Evolutionary conservation across 2,113 vertebrate genomes (phyloP).

Genomic region (Coryphaenoides rupestris): DNA sequence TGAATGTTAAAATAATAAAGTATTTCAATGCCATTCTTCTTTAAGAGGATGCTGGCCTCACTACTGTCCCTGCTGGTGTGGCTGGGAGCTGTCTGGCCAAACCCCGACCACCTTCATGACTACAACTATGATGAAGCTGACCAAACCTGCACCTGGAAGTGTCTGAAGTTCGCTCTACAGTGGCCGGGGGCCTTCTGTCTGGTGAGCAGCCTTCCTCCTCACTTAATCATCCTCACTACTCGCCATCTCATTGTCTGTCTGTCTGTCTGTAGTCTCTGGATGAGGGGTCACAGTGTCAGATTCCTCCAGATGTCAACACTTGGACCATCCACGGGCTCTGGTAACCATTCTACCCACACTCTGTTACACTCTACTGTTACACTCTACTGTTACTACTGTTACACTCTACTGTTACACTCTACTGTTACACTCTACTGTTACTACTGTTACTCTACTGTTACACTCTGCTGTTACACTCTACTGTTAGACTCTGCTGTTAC

Average conservation of each 20-base stretch:
- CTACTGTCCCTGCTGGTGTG: conserved; percentile 33
- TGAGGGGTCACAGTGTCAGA: conserved; percentile 39
- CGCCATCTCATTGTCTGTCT: not conserved
- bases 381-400: too few relatives aligned
- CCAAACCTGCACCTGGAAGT: conserved; percentile 54
- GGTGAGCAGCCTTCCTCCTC: conserved; percentile 45
- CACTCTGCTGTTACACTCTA: too few relatives aligned
- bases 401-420: too few relatives aligned
- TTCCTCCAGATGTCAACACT: conserved; percentile 50
- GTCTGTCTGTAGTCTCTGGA: conserved; percentile 40
- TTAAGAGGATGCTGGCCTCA: conserved; percentile 19
- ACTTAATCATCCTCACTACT: not conserved
- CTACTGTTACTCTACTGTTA: too few relatives aligned
- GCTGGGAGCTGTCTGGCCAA: conserved; percentile 17
- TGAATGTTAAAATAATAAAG: too few relatives aligned
- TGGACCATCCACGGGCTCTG: conserved; percentile 76
- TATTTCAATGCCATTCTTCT: too few relatives aligned
- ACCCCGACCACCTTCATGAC: not conserved
- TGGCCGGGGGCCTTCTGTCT: conserved; percentile 72
- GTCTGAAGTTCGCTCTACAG: conserved; percentile 63
- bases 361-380: too few relatives aligned
- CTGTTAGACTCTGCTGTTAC: too few relatives aligned
- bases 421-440: too few relatives aligned
- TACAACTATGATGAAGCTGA: not conserved
- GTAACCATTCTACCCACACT: conserved; percentile 40